Conservation (phyloP, 2,888 invertebrate species). For the Perizoma affinitatum region DNA sequence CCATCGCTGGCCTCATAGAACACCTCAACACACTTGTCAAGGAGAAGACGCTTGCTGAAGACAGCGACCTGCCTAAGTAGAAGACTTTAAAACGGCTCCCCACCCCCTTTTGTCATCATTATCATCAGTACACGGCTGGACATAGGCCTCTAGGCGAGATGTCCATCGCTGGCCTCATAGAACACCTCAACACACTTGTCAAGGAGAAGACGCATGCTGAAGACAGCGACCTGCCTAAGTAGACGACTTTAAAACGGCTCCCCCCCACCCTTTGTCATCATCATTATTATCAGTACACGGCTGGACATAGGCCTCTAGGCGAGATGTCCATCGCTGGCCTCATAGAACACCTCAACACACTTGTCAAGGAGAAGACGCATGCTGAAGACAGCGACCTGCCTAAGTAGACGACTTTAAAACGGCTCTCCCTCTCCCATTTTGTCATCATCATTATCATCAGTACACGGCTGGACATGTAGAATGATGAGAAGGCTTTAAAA, state of each 20-base stretch:
- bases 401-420: slow-evolving; percentile 44
- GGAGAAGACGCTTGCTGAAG: slow-evolving; percentile 70
- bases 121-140: slow-evolving; percentile 98
- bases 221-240: slow-evolving; percentile 67
- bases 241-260: slow-evolving; percentile 18
- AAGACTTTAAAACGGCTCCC: no score
- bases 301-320: slow-evolving; percentile 98
- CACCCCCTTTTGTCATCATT: no score
- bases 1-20: slow-evolving; percentile 90
- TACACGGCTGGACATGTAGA: slow-evolving; percentile 60
- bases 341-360: slow-evolving; percentile 89
- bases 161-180: slow-evolving; percentile 90
- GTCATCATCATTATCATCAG: no score
- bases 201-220: slow-evolving; percentile 68
- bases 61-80: slow-evolving; percentile 66
- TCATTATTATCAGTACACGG: slow-evolving; percentile 83
- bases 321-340: slow-evolving; percentile 93
- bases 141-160: slow-evolving; percentile 98
- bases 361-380: slow-evolving; percentile 74
- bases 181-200: slow-evolving; percentile 88
- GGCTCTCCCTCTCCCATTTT: no score
- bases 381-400: slow-evolving; percentile 70
- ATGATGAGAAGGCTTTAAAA: no score
- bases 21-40: slow-evolving; percentile 88
- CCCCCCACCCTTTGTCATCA: no score